Conservation (phyloP, 2,797 vertebrate genomes). For the Acanthornis magna region DNA sequence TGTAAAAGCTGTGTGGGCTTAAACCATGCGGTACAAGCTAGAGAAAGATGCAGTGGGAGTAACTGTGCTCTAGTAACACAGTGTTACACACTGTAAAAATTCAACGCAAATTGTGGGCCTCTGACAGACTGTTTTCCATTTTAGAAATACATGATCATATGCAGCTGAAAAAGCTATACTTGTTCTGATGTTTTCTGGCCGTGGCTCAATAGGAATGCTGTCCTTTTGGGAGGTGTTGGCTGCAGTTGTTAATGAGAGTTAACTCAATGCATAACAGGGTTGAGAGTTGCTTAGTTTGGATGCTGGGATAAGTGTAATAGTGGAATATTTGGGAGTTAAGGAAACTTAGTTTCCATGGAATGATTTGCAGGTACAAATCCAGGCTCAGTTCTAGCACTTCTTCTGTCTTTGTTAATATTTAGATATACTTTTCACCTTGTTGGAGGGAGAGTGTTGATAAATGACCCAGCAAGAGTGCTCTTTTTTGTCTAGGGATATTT, state of each 20-base stretch:
- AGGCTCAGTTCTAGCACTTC: neutral
- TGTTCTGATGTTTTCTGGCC: neutral
- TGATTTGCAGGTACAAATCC: neutral
- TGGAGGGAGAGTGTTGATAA: neutral
- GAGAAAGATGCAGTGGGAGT: slow-evolving; percentile 6
- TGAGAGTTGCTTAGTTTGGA: neutral
- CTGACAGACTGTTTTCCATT: slow-evolving; percentile 28
- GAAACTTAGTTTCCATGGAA: neutral
- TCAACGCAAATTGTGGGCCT: neutral
- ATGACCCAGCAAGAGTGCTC: neutral
- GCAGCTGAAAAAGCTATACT: neutral
- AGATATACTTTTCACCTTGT: neutral
- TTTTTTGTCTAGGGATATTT: neutral
- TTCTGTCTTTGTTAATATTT: neutral
- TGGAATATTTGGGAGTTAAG: neutral
- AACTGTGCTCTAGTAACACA: slow-evolving; percentile 7
- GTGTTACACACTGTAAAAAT: slow-evolving; percentile 1
- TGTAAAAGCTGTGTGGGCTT: slow-evolving; percentile 4
- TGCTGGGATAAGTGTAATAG: neutral
- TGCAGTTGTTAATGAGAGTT: neutral
- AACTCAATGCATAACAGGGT: neutral
- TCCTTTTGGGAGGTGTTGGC: neutral
- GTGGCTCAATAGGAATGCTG: neutral
- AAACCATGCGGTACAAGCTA: neutral
- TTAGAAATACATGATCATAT: neutral